Evolutionary conservation across 2,113 vertebrate species (phyloP).

Genomic region (Tautogolabrus adspersus): DNA sequence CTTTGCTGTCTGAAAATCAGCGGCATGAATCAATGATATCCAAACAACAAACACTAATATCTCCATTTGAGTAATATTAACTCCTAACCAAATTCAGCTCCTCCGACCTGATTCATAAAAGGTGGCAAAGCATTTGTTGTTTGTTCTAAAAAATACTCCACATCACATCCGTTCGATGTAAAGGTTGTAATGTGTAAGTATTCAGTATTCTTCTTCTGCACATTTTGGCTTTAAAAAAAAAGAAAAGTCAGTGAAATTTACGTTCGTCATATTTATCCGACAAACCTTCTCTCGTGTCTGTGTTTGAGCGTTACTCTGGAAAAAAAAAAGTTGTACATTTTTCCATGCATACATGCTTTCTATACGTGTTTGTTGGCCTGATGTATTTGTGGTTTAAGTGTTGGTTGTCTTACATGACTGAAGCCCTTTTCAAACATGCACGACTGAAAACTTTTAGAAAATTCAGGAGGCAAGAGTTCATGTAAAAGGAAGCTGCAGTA

Average conservation of each 20-base stretch:
- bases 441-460: no score
- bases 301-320: conserved; percentile 3
- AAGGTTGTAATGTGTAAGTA: neutral
- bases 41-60: neutral
- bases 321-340: neutral
- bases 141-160: neutral
- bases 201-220: neutral
- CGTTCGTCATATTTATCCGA: neutral
- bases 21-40: conserved; percentile 11
- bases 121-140: neutral
- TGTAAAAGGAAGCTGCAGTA: no score
- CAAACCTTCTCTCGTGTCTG: neutral
- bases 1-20: conserved; percentile 54
- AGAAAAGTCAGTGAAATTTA: neutral
- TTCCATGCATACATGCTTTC: conserved; percentile 1
- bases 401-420: conserved; percentile 4
- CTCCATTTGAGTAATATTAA: neutral
- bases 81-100: neutral
- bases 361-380: neutral
- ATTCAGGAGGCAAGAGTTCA: no score
- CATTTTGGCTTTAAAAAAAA: neutral
- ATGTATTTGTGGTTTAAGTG: neutral
- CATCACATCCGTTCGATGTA: neutral
- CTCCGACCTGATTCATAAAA: conserved; percentile 1
- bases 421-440: no score